These are phyloP conservation scores for Halichondria panicea DNA, from an alignment of 37 sponge, comb jelly and placozoan genomes.

Conservation along the genomic window DNA sequence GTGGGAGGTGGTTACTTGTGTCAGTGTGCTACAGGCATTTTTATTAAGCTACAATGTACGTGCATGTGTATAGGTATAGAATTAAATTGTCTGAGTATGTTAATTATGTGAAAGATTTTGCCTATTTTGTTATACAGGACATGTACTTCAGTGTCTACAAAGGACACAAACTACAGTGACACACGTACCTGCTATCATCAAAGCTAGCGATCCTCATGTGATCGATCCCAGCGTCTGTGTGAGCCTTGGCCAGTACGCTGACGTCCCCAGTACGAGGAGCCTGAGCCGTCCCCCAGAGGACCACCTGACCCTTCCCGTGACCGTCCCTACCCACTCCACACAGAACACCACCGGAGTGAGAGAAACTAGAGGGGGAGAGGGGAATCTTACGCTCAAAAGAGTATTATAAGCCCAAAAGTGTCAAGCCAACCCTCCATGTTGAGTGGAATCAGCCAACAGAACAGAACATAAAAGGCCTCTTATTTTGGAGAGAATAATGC, in stretches of 20 bases:
- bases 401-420: too few species aligned
- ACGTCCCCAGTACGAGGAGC: constrained; percentile 32
- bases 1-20: background rate
- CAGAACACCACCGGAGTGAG: constrained; percentile 68
- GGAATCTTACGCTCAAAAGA: background rate
- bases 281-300: constrained; percentile 62
- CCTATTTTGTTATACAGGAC: too few species aligned
- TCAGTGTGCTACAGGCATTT: background rate
- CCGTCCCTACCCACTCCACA: constrained; percentile 72
- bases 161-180: background rate
- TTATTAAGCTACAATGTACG: background rate
- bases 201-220: constrained; percentile 72
- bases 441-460: too few species aligned
- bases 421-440: too few species aligned
- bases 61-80: too few species aligned
- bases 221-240: constrained; percentile 70
- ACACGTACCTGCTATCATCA: constrained; percentile 83
- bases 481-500: background rate
- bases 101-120: background rate
- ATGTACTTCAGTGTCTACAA: too few species aligned
- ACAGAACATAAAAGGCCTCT: background rate
- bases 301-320: constrained; percentile 59
- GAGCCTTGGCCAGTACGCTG: constrained; percentile 53
- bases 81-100: too few species aligned
- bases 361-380: constrained; percentile 52